Base-by-base conservation (phyloP, 2,797 vertebrate species). In the Cichlasoma orientale region DNA sequence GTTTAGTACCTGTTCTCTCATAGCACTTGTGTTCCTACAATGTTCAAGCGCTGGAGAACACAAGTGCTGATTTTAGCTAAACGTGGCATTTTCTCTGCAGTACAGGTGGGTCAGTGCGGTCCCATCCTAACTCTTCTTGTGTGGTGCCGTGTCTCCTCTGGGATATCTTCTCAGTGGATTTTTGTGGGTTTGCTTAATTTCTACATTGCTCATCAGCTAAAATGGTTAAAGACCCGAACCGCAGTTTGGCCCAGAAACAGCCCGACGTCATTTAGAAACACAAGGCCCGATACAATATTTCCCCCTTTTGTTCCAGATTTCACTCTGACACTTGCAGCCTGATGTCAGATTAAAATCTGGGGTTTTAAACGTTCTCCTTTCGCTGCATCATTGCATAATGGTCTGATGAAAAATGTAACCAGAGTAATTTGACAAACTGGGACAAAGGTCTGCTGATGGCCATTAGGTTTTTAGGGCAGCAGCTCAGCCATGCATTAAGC, bases 401-500 rank as follows among this genome's bases (percentile, higher is more conserved):
- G 72, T 57, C 18, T 6, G 70, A 52, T 73, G 13, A 80, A 74
- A 85, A 85, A 84, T 86, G 83, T 82, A 85, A 85, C 79, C 44
- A 69, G 80, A 89, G 71, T 77, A 38, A 84, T 87, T 80, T 88
- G 75, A 87, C 88, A 86, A 91, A 88, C 82, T 81, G 77, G 86
- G 86, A 92, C 85, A 89, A 88, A 90, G 83, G 86, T 91, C 87
- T 38, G 27, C 83, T 89, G 81, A 86, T 77, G 86, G 81, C 84
- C 90, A 83, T 88, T 78, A 83, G 85, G 82, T 80, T 91, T 90
- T 87, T 91, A 83, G 86, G 85, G 83, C 87, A 71, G 82, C 79
- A 53, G 83, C 84, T 86, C 86, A 86, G 86, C 86, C 86, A 25
- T 89, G 90, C 92, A 90, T 92, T 92, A 93, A 91, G 90, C 54